Evolutionary conservation across 1,140 invertebrate species (phyloP).

Genomic region (Streblospio benedicti): DNA sequence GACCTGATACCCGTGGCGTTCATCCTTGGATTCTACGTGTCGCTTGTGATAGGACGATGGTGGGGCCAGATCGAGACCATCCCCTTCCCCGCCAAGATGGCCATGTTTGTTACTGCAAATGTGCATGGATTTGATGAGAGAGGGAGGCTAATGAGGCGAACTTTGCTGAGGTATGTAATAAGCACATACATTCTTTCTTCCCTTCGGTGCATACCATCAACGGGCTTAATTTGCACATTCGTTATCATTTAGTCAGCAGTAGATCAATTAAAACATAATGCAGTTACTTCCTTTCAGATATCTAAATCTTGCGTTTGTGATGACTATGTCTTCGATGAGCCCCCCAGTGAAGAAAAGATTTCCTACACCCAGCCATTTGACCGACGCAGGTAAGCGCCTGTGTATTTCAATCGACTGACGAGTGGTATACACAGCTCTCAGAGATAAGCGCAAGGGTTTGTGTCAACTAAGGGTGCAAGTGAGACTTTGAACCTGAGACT

Average conservation of each 20-base stretch:
- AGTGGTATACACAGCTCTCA: background rate
- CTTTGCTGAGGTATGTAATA: constrained; percentile 72
- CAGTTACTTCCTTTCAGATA: too few relatives aligned
- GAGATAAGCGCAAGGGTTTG: background rate
- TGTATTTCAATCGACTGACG: background rate
- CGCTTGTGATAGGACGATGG: constrained; percentile 7
- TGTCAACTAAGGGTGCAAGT: background rate
- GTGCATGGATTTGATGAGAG: constrained; percentile 71
- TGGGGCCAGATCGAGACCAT: constrained; percentile 38
- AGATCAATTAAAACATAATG: too few relatives aligned
- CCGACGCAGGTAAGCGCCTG: constrained; percentile 59
- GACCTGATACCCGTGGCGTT: constrained; percentile 9
- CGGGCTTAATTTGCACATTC: too few relatives aligned
- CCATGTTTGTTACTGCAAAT: constrained; percentile 71
- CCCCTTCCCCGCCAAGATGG: constrained; percentile 82
- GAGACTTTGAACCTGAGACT: background rate
- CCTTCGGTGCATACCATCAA: too few relatives aligned
- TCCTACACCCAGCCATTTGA: constrained; percentile 77
- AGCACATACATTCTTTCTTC: too few relatives aligned
- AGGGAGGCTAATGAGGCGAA: constrained; percentile 71
- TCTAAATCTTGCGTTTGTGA: constrained; percentile 70
- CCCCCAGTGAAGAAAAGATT: constrained; percentile 85
- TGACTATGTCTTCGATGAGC: constrained; percentile 62
- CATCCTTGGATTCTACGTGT: constrained; percentile 9
- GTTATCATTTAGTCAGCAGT: too few relatives aligned